Conservation (phyloP, 2,797 vertebrate species). For the Chromis chromis region DNA sequence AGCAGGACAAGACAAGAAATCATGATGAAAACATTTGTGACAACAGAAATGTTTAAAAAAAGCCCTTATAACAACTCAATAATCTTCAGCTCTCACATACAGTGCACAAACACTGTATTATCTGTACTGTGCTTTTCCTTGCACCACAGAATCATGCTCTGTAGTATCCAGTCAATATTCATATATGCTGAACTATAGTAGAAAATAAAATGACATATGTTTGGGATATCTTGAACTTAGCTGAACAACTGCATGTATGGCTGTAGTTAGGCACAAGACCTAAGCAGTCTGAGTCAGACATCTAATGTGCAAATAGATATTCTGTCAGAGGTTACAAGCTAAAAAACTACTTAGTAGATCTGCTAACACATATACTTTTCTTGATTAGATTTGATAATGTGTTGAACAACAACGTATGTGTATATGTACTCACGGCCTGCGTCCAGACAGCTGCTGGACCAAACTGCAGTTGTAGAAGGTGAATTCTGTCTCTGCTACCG, state of each 20-base stretch:
- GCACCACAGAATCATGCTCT: too few species aligned
- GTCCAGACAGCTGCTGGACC: conserved; percentile 88
- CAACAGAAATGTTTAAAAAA: not conserved
- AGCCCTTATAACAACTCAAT: not conserved
- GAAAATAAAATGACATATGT: not conserved
- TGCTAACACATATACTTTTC: not conserved
- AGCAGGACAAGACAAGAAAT: not conserved
- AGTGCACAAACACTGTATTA: not conserved
- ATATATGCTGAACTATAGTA: not conserved
- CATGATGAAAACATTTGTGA: not conserved
- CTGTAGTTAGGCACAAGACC: not conserved
- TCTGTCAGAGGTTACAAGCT: not conserved
- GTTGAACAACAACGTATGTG: not conserved
- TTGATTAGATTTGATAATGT: not conserved
- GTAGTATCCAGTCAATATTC: too few species aligned
- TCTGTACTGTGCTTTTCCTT: not conserved
- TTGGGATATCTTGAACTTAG: not conserved
- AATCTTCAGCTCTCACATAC: too few species aligned
- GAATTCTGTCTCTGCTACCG: conserved; percentile 89
- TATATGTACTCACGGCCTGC: conserved; percentile 89
- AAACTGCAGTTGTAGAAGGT: conserved; percentile 94
- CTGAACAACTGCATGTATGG: not conserved
- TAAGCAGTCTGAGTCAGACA: not conserved
- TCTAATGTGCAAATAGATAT: not conserved
- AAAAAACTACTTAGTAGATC: not conserved